phyloP scores from a whole-genome alignment of 2,888 invertebrate species.

The Heliconius hortense region DNA sequence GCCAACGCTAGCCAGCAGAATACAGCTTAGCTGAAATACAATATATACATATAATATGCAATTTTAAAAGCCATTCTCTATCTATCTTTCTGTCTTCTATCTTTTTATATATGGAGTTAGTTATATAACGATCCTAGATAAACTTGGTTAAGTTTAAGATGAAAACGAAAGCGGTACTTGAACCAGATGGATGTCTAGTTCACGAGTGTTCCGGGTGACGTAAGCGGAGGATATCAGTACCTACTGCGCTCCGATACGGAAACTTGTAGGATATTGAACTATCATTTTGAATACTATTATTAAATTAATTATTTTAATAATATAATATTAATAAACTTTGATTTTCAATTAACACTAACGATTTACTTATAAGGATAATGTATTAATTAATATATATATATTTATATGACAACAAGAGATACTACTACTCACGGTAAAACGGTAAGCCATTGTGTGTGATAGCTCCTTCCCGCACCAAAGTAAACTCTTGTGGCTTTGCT shows the following conservation, averaged over 20 bases:
- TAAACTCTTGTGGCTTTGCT: constrained; percentile 54
- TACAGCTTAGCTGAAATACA: constrained; percentile 76
- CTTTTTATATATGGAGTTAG: not conserved
- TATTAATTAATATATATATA: constrained; percentile 5
- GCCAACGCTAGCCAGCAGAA: constrained; percentile 73
- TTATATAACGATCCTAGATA: constrained; percentile 27
- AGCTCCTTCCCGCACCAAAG: constrained; percentile 46
- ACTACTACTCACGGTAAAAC: constrained; percentile 67
- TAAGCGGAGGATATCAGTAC: constrained; percentile 35
- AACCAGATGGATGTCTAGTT: constrained; percentile 36
- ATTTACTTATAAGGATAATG: too few relatives aligned
- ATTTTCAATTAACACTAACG: not conserved
- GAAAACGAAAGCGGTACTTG: constrained; percentile 54
- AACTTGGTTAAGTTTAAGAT: constrained; percentile 32
- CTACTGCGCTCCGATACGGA: not conserved
- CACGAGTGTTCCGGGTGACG: constrained; percentile 40
- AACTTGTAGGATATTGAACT: constrained; percentile 15
- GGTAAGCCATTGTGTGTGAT: constrained; percentile 68
- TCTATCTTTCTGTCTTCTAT: too few relatives aligned
- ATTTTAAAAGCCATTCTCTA: too few relatives aligned
- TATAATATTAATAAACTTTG: not conserved
- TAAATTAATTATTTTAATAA: not conserved
- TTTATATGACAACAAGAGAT: constrained; percentile 9
- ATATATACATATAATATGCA: constrained; percentile 43
- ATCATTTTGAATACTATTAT: not conserved